phyloP scores from a whole-genome alignment of 1,140 invertebrate species.

The Zeugodacus cucurbitae region DNA sequence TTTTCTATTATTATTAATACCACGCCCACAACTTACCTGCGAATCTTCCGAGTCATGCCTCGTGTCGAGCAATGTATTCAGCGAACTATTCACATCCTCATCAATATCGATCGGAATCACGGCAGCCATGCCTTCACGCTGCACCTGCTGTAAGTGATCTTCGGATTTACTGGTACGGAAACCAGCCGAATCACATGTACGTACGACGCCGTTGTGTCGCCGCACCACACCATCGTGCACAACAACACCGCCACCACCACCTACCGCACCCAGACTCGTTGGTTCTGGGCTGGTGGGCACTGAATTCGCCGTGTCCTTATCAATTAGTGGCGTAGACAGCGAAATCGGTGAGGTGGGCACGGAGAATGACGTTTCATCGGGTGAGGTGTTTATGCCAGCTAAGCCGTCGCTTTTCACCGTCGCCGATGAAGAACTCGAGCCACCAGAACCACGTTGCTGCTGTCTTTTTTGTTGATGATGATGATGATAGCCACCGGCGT shows the following conservation, averaged over 20 bases:
- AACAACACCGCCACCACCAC: conserved; percentile 53
- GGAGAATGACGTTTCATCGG: conserved; percentile 63
- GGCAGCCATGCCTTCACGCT: conserved; percentile 66
- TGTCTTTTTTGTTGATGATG: conserved; percentile 25
- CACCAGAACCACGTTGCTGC: conserved; percentile 49
- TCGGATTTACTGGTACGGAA: conserved; percentile 86
- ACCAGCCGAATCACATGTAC: conserved; percentile 64
- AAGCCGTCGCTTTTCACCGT: conserved; percentile 59
- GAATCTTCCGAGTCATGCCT: conserved; percentile 74
- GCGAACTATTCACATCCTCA: conserved; percentile 90
- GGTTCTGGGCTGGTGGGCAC: conserved; percentile 83
- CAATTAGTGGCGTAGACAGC: conserved; percentile 59
- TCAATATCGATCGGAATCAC: conserved; percentile 91
- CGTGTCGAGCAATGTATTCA: conserved; percentile 89
- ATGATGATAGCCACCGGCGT: background rate
- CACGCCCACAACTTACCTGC: conserved; percentile 57
- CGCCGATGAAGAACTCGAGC: conserved; percentile 57
- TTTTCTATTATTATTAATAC: background rate
- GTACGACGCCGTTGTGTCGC: conserved; percentile 58
- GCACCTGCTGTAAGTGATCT: conserved; percentile 80
- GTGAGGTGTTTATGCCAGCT: conserved; percentile 50
- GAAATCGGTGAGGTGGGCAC: conserved; percentile 65
- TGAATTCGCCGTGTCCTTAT: conserved; percentile 71
- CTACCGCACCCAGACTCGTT: conserved; percentile 68
- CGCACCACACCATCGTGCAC: conserved; percentile 63